phyloP scores from a whole-genome alignment of 2,888 invertebrate genomes.

The Papilio gigon region DNA sequence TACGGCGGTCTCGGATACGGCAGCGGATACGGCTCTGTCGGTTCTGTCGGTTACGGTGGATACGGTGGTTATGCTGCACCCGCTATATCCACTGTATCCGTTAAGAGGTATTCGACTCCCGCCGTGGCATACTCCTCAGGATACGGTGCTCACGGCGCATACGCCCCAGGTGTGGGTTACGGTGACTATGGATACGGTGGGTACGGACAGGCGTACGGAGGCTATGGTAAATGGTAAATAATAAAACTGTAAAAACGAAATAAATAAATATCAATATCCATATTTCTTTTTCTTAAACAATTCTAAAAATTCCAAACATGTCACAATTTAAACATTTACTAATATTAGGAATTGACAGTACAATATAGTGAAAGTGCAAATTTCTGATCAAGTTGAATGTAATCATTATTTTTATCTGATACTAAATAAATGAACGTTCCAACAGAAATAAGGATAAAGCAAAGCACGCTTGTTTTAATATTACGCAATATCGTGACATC shows the following conservation, averaged over 20 bases:
- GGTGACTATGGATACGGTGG: conserved; percentile 21
- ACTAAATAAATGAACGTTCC: not conserved
- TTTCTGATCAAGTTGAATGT: too few relatives aligned
- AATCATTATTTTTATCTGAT: too few relatives aligned
- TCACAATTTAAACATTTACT: too few relatives aligned
- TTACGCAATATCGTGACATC: not conserved
- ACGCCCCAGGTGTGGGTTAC: conserved; percentile 48
- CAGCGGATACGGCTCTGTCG: conserved; percentile 45
- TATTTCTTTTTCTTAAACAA: not conserved
- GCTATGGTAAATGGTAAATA: conserved; percentile 58
- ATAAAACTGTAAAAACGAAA: not conserved
- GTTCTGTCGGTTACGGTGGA: conserved; percentile 48
- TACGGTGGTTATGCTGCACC: conserved; percentile 48
- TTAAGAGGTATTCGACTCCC: conserved; percentile 55
- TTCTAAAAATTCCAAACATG: not conserved
- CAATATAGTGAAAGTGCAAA: too few relatives aligned
- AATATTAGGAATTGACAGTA: too few relatives aligned
- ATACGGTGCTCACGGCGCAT: conserved; percentile 42
- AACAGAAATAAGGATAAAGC: not conserved
- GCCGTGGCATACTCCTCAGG: conserved; percentile 47
- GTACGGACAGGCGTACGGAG: conserved; percentile 47
- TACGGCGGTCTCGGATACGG: conserved; percentile 47
- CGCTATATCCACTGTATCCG: conserved; percentile 59
- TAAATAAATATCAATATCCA: not conserved
- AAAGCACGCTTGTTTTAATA: not conserved